Conservation (phyloP, 2,113 vertebrate genomes). For the Antennarius striatus region DNA sequence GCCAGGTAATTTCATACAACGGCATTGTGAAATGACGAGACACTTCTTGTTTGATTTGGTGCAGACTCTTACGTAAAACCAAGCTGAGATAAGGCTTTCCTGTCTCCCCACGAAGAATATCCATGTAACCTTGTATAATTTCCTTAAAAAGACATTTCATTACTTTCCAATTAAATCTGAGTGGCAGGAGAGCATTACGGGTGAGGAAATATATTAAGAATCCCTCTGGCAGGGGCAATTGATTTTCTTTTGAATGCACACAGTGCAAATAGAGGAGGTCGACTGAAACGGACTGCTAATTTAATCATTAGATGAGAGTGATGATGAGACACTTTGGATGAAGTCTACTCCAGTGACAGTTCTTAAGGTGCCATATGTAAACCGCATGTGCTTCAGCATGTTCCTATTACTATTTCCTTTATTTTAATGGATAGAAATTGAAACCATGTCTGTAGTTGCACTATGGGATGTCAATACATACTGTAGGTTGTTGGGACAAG, state of each 20-base stretch:
- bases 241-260: slow-evolving; percentile 42
- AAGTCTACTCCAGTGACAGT: no score
- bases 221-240: slow-evolving; percentile 20
- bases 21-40: slow-evolving; percentile 42
- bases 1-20: slow-evolving; percentile 62
- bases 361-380: no score
- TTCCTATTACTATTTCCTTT: no score
- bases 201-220: slow-evolving; percentile 18
- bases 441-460: no score
- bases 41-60: slow-evolving; percentile 34
- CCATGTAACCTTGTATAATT: slow-evolving; percentile 51
- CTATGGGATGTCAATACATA: no score
- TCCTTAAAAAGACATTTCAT: slow-evolving; percentile 53
- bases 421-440: no score
- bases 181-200: slow-evolving; percentile 19
- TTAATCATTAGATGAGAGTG: slow-evolving; percentile 24
- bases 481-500: no score
- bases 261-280: slow-evolving; percentile 16
- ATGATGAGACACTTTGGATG: no score
- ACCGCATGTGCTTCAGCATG: no score
- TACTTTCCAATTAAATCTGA: slow-evolving; percentile 55
- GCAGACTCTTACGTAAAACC: slow-evolving; percentile 33
- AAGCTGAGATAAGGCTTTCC: slow-evolving; percentile 41
- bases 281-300: slow-evolving; percentile 20
- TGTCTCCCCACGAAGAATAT: slow-evolving; percentile 36